These are phyloP conservation scores for Volucella zonaria DNA, from an alignment of 2,888 invertebrate genomes.

Conservation along the genomic window DNA sequence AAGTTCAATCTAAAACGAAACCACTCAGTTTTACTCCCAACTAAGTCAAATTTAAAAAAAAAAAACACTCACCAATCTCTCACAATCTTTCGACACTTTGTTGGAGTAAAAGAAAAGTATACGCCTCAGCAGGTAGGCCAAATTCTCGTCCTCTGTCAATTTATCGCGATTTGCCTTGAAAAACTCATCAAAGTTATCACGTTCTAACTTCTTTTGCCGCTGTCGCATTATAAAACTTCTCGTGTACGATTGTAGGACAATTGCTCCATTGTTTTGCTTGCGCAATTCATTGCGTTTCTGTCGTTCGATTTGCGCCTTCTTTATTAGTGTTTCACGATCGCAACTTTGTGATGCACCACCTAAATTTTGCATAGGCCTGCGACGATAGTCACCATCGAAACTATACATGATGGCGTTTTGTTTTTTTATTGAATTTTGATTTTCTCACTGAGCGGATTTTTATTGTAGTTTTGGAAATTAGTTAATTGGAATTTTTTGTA, in stretches of 20 bases:
- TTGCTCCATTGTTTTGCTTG: conserved; percentile 88
- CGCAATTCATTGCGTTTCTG: conserved; percentile 93
- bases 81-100: conserved; percentile 85
- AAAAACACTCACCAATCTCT: conserved; percentile 84
- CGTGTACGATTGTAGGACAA: conserved; percentile 91
- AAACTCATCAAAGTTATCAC: conserved; percentile 88
- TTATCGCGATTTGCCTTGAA: conserved; percentile 83
- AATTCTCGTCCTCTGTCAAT: conserved; percentile 82
- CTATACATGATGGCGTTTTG: conserved; percentile 84
- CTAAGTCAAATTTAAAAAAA: not conserved
- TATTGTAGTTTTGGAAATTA: conserved; percentile 26
- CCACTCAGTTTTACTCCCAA: conserved; percentile 2
- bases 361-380: conserved; percentile 93
- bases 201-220: conserved; percentile 86
- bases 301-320: conserved; percentile 92
- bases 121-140: conserved; percentile 85
- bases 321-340: conserved; percentile 86
- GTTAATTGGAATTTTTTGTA: conserved; percentile 47
- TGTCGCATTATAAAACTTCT: conserved; percentile 89
- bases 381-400: conserved; percentile 95
- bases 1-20: conserved; percentile 79
- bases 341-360: conserved; percentile 92
- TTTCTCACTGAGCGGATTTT: conserved; percentile 13
- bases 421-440: conserved; percentile 30
- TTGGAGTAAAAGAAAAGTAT: conserved; percentile 90